Conservation (phyloP, 2,113 vertebrate genomes). For the Puma concolor region DNA sequence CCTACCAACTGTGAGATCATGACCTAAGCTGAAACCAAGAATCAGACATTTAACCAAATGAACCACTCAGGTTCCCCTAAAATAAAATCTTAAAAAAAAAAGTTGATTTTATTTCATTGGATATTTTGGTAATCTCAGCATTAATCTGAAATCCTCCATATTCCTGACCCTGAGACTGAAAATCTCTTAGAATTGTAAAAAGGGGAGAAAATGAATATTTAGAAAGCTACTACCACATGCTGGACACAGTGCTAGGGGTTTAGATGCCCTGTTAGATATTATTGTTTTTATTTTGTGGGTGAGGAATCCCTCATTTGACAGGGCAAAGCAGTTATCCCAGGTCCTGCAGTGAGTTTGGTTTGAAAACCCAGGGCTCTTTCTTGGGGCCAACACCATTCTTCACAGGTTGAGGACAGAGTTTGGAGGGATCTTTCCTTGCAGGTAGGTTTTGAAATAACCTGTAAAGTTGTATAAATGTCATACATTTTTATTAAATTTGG, state of each 20-base stretch:
- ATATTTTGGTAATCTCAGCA: background rate
- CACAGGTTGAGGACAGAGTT: background rate
- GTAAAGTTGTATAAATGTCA: background rate
- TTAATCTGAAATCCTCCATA: background rate
- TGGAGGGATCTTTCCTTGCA: background rate
- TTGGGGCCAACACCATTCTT: background rate
- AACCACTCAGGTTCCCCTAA: too few species aligned
- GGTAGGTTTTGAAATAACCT: background rate
- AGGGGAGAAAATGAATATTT: background rate
- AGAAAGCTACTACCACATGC: background rate
- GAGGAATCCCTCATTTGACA: background rate
- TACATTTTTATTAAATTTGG: background rate
- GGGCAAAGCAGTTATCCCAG: background rate
- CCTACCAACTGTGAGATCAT: too few species aligned
- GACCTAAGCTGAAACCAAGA: too few species aligned
- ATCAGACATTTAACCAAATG: too few species aligned
- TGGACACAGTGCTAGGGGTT: background rate
- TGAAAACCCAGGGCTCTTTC: background rate
- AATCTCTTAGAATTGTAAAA: background rate
- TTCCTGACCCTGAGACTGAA: background rate
- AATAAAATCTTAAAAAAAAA: background rate
- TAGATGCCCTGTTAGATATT: background rate
- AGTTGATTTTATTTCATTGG: background rate
- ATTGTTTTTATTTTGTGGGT: background rate
- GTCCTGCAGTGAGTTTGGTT: background rate